A percentile compares a stretch with the other conserved stretches of the same genome.
Evolutionary conservation across 2,888 invertebrate species (phyloP).

Genomic region (Campoletis raptor): DNA sequence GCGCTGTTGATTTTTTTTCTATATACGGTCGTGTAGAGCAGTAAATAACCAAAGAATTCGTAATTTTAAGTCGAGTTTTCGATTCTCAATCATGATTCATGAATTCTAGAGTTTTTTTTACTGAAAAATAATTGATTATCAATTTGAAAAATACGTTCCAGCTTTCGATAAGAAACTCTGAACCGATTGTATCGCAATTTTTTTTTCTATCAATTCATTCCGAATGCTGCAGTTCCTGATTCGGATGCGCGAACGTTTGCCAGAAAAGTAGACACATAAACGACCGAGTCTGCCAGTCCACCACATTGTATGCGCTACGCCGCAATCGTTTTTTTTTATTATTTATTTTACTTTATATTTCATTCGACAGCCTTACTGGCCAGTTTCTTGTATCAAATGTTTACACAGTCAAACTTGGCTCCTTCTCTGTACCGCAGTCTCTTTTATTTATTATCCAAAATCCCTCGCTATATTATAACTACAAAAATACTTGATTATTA

Average conservation of each 20-base stretch:
- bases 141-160: not conserved
- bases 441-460: not conserved
- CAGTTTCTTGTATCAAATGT: not conserved
- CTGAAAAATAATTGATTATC: not conserved
- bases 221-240: conserved; percentile 70
- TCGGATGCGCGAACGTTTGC: conserved; percentile 76
- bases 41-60: not conserved
- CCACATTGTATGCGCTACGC: conserved; percentile 7
- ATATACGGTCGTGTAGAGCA: not conserved
- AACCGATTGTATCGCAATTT: not conserved
- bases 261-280: conserved; percentile 70
- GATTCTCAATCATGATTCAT: not conserved
- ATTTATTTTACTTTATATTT: conserved; percentile 21
- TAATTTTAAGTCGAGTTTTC: not conserved
- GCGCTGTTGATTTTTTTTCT: not conserved
- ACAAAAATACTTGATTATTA: not conserved
- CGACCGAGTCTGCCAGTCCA: not conserved
- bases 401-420: conserved; percentile 15
- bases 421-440: not conserved
- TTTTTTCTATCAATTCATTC: not conserved
- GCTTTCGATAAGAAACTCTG: not conserved
- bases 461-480: not conserved
- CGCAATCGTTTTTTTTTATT: not conserved
- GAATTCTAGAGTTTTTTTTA: not conserved
- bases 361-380: conserved; percentile 8